phyloP scores from a whole-genome alignment of 2,797 vertebrate genomes.

The Poeciliopsis presidionis region DNA sequence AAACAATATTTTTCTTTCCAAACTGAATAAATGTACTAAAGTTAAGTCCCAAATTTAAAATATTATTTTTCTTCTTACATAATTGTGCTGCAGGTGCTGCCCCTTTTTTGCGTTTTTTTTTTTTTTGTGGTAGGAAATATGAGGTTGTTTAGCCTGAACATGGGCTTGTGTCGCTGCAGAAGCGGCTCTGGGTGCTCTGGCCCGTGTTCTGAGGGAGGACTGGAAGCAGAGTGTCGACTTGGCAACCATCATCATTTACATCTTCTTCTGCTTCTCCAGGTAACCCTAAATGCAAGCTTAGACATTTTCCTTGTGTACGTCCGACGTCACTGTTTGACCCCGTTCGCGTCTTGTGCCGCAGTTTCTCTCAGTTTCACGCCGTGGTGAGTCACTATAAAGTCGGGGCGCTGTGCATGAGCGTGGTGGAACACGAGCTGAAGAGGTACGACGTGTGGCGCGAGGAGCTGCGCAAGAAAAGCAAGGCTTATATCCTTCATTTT shows the following conservation, averaged over 20 bases:
- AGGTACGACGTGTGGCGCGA: slow-evolving; percentile 95
- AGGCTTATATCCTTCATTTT: slow-evolving; percentile 92
- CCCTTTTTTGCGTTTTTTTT: no score
- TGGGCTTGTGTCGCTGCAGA: slow-evolving; percentile 77
- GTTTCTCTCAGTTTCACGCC: slow-evolving; percentile 88
- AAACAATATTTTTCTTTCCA: neutral
- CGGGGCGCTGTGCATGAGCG: slow-evolving; percentile 94
- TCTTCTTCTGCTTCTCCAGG: slow-evolving; percentile 79
- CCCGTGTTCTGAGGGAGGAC: slow-evolving; percentile 94
- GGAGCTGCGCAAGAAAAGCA: slow-evolving; percentile 94
- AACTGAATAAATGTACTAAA: neutral
- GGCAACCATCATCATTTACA: slow-evolving; percentile 91
- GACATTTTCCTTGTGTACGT: neutral
- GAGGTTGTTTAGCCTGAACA: neutral
- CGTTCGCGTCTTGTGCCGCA: slow-evolving; percentile 48
- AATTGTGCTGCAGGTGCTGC: neutral
- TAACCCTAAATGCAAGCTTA: slow-evolving; percentile 15
- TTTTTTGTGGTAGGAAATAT: neutral
- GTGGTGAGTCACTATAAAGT: slow-evolving; percentile 97
- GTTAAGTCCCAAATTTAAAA: neutral
- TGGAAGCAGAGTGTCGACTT: slow-evolving; percentile 98
- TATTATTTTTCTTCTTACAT: neutral
- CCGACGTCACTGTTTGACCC: neutral
- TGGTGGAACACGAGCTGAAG: slow-evolving; percentile 97
- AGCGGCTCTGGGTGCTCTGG: slow-evolving; percentile 90